A percentile compares a stretch with the other conserved stretches of the same genome.
These are phyloP conservation scores for Drosophila tsacasi DNA, from an alignment of 1,140 invertebrate genomes.

Conservation along the genomic window DNA sequence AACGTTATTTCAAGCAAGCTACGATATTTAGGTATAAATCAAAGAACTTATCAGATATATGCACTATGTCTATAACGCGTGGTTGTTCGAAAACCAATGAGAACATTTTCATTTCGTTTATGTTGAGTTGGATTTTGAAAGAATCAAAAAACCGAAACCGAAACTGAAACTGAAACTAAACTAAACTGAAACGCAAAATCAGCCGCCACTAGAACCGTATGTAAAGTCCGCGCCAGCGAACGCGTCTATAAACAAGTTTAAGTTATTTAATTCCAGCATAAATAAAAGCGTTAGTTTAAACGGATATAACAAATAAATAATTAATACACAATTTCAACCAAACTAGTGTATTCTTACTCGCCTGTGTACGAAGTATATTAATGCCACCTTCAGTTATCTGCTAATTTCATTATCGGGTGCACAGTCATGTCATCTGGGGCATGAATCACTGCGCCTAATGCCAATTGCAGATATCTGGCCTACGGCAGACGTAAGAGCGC, in stretches of 20 bases:
- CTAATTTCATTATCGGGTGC: constrained; percentile 11
- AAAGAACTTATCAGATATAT: constrained; percentile 73
- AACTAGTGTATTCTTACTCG: constrained; percentile 2
- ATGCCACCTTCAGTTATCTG: background rate
- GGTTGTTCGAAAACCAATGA: constrained; percentile 58
- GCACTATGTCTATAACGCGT: constrained; percentile 74
- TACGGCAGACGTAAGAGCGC: constrained; percentile 4
- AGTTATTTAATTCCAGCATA: constrained; percentile 84
- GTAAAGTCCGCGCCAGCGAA: constrained; percentile 54
- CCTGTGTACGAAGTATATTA: background rate
- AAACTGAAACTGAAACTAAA: constrained; percentile 39
- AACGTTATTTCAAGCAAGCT: constrained; percentile 73
- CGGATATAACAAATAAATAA: constrained; percentile 82
- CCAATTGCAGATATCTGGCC: constrained; percentile 19
- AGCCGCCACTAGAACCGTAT: constrained; percentile 76
- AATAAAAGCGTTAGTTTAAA: constrained; percentile 83
- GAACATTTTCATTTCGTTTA: constrained; percentile 64
- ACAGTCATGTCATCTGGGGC: constrained; percentile 12
- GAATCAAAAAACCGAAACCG: constrained; percentile 40
- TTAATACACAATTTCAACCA: constrained; percentile 77
- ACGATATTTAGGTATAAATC: constrained; percentile 74
- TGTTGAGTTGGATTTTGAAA: constrained; percentile 59
- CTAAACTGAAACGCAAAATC: constrained; percentile 45
- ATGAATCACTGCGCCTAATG: constrained; percentile 15
- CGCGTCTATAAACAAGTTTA: constrained; percentile 77